A percentile compares a stretch with the other conserved stretches of the same genome.
These are phyloP conservation scores for Pseudomyrmex concolor DNA, from an alignment of 1,140 invertebrate species.

Conservation along the genomic window DNA sequence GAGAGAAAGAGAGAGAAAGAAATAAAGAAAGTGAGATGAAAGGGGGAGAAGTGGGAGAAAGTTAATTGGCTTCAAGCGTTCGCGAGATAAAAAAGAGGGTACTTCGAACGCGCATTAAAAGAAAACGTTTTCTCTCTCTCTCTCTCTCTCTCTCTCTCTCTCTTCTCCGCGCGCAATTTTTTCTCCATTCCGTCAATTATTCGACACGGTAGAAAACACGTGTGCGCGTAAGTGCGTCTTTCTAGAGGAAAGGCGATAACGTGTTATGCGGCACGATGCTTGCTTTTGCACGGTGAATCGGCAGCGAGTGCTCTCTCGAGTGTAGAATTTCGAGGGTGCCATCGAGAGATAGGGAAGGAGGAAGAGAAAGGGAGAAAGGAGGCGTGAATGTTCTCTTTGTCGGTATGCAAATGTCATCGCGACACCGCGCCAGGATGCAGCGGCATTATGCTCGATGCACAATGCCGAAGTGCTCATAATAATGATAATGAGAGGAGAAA, in stretches of 20 bases:
- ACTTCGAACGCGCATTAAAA: not conserved
- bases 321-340: slow-evolving; percentile 59
- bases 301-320: slow-evolving; percentile 49
- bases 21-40: no score
- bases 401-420: slow-evolving; percentile 81
- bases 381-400: slow-evolving; percentile 82
- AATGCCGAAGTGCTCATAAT: slow-evolving; percentile 79
- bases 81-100: not conserved
- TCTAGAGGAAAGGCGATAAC: slow-evolving; percentile 31
- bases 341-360: slow-evolving; percentile 42
- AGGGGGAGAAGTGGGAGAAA: no score
- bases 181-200: slow-evolving; percentile 20
- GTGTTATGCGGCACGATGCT: slow-evolving; percentile 14
- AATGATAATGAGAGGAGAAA: slow-evolving; percentile 83
- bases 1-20: no score
- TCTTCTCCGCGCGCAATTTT: slow-evolving; percentile 2
- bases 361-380: slow-evolving; percentile 16
- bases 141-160: no score
- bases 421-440: slow-evolving; percentile 63
- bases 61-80: not conserved
- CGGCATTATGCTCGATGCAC: slow-evolving; percentile 75
- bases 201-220: not conserved
- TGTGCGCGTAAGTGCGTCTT: slow-evolving; percentile 1
- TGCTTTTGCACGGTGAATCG: slow-evolving; percentile 28
- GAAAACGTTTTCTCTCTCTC: no score